Conservation (phyloP, 2,113 vertebrate species). For the Lethenteron reissneri region DNA sequence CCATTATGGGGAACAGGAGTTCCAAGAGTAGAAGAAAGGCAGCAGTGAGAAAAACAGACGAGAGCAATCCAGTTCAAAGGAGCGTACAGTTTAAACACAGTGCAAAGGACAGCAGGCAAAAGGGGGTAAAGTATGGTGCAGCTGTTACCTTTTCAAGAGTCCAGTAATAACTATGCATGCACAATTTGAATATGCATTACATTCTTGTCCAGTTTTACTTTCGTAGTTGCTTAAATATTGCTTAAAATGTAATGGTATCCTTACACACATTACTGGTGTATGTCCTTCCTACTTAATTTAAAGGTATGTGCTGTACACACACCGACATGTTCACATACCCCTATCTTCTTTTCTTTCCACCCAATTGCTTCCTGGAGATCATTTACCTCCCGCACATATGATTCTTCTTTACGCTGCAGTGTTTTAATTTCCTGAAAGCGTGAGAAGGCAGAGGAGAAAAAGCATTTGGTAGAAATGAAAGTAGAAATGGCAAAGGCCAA, state of each 20-base stretch:
- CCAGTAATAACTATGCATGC: no score
- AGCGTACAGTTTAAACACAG: constrained; percentile 9
- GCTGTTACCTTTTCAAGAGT: no score
- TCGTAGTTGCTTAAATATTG: no score
- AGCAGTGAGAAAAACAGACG: constrained; percentile 9
- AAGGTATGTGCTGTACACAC: no score
- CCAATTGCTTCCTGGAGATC: constrained; percentile 79
- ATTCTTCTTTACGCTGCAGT: constrained; percentile 49
- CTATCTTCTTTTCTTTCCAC: constrained; percentile 90
- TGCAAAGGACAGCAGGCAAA: not conserved
- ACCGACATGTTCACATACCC: constrained; percentile 23
- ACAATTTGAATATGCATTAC: no score
- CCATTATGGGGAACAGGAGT: constrained; percentile 12
- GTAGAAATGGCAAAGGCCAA: constrained; percentile 17
- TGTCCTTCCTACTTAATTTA: no score
- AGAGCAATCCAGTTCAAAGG: constrained; percentile 13
- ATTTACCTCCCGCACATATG: constrained; percentile 50
- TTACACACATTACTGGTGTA: no score
- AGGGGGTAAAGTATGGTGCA: not conserved
- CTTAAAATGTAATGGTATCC: no score
- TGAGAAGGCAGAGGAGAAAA: constrained; percentile 11
- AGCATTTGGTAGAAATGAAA: constrained; percentile 15
- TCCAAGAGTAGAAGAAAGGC: constrained; percentile 11
- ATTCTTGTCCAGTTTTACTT: no score
- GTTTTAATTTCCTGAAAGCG: constrained; percentile 43